Evolutionary conservation across 2,888 invertebrate species (phyloP), one percentile per base, ranked within the genome.

Genomic region (Athripsodes cinereus): DNA sequence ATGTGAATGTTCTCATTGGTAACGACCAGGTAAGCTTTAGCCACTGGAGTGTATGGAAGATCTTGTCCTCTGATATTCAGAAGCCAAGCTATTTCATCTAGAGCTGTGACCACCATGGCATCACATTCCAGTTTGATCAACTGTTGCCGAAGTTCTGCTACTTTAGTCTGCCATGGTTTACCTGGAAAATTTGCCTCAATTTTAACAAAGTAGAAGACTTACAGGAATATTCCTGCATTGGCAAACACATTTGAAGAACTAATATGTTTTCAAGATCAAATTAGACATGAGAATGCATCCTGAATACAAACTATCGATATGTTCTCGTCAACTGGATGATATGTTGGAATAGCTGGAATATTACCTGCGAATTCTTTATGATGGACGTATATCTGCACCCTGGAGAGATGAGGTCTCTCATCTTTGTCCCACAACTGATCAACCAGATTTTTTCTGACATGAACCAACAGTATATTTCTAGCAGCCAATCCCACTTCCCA

Each of bases 1-100:
- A 92, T 79, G 66, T 83, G 80, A 22, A 90, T 76, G 55, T 85
- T 81, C 2, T 80, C 74, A 62, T 79, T 74, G 57, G 85, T 86
- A 47, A 92, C 71, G 44, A 91, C 74, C 1, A 87, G 81, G 69
- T 91, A 92, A 44, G 90, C 85, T 68, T 87, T 85, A 8, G 92
- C 76, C 18, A 91, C 84, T 0, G 95, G 93, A 1, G 88, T 89
- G 69, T 85, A 87, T 0, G 88, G 87, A 62, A 92, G 80, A 74
- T 96, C 95, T 57, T 83, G 77, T 0, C 92, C 94, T n/a, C 95
- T 81, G 18, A 96, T 83, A 71, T 96, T 96, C 34, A 94, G 77
- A 31, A 95, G 73, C 88, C 94, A 95, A 0, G 93, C 91, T 48
- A 90, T 85, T 72, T 95, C 94, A 66, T 94, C 92, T 55, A 95